A percentile compares a stretch with the other conserved stretches of the same genome.
phyloP scores from a whole-genome alignment of 2,888 invertebrate species.

The Zygothrica quintamaculata region DNA sequence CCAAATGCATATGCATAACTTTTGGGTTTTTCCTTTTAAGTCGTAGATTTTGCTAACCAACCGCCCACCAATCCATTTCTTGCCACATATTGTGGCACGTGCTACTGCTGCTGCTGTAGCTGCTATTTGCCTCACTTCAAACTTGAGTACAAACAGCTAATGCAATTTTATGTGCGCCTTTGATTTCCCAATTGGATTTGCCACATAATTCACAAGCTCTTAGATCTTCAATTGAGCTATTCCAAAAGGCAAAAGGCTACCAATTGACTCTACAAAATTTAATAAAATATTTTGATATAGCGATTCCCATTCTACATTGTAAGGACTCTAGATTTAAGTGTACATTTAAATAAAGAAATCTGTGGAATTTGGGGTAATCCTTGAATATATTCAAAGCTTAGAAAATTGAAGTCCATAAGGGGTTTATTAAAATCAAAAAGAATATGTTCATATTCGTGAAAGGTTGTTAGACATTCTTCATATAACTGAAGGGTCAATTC shows the following conservation, averaged over 20 bases:
- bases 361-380: no score
- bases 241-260: slow-evolving; percentile 21
- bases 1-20: slow-evolving; percentile 73
- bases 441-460: no score
- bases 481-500: no score
- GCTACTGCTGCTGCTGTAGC: neutral
- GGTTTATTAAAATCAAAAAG: no score
- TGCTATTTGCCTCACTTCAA: neutral
- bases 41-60: neutral
- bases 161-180: slow-evolving; percentile 66
- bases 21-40: slow-evolving; percentile 14
- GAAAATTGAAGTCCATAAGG: no score
- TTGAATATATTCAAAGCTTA: no score
- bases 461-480: no score
- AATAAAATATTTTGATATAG: neutral
- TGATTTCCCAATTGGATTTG: slow-evolving; percentile 72
- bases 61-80: slow-evolving; percentile 5
- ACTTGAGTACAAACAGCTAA: slow-evolving; percentile 30
- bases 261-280: slow-evolving; percentile 25
- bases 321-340: no score
- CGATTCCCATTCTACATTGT: neutral
- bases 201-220: slow-evolving; percentile 49
- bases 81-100: slow-evolving; percentile 33
- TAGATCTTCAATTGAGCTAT: slow-evolving; percentile 30
- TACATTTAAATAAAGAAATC: no score